These are phyloP conservation scores for Lytechinus variegatus DNA, from an alignment of 35 echinoderm and acorn worm species.

Conservation along the genomic window DNA sequence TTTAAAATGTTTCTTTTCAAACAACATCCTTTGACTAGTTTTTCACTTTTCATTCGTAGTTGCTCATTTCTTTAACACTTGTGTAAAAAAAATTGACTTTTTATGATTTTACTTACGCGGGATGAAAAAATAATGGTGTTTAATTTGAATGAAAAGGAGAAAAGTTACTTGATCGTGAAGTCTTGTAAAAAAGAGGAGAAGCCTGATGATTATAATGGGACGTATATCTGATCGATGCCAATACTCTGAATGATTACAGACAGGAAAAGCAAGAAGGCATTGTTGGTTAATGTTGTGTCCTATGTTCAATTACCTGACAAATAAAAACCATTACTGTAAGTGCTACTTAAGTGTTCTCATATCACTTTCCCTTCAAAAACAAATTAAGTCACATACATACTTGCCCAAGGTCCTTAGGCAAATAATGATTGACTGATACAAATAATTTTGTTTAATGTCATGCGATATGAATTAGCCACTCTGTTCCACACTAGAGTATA, in stretches of 20 bases:
- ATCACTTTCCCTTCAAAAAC: not conserved
- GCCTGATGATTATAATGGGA: not conserved
- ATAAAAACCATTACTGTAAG: not conserved
- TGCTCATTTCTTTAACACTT: not conserved
- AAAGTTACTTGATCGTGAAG: not conserved
- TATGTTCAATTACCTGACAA: not conserved
- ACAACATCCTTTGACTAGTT: not conserved
- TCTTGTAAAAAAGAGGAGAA: not conserved
- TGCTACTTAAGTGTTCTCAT: not conserved
- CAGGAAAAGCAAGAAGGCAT: not conserved
- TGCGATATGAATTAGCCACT: not conserved
- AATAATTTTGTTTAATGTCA: not conserved
- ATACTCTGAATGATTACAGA: not conserved
- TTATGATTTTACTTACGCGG: too few species aligned
- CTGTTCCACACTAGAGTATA: not conserved
- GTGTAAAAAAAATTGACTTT: too few species aligned
- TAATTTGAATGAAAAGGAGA: not conserved
- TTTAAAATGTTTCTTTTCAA: not conserved
- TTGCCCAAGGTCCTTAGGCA: not conserved
- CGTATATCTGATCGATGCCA: not conserved
- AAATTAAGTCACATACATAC: not conserved
- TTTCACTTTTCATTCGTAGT: not conserved
- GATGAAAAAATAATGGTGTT: not conserved
- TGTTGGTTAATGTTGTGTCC: not conserved
- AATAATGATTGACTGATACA: not conserved